Percentiles rank a stretch among this genome's conserved stretches.
These are phyloP conservation scores for Zeuzera pyrina DNA, from an alignment of 2,888 invertebrate genomes.

Conservation along the genomic window DNA sequence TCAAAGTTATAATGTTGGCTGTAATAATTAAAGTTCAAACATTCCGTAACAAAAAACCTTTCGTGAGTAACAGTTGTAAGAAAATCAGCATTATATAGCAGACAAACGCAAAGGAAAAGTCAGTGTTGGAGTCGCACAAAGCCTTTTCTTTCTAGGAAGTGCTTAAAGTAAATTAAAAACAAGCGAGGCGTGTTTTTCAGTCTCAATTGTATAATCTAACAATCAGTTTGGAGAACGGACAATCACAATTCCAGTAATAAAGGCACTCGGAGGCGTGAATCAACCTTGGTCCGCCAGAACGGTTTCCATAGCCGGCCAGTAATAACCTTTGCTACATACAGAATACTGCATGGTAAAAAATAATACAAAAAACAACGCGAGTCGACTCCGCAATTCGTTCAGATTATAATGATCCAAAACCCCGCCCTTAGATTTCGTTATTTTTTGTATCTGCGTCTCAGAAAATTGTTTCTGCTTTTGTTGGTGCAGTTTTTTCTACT, in stretches of 20 bases:
- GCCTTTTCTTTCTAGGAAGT: constrained; percentile 52
- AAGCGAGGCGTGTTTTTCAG: constrained; percentile 36
- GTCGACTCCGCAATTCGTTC: constrained; percentile 39
- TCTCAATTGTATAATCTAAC: constrained; percentile 35
- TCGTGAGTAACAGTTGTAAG: constrained; percentile 53
- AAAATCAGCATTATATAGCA: constrained; percentile 44
- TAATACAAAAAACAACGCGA: constrained; percentile 45
- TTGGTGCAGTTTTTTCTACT: not conserved
- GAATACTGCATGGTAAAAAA: constrained; percentile 47
- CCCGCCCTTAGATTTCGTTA: constrained; percentile 48
- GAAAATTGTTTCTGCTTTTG: not conserved
- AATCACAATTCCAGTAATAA: constrained; percentile 38
- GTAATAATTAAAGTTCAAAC: constrained; percentile 38
- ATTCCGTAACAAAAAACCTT: constrained; percentile 28
- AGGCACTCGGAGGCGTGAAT: constrained; percentile 32
- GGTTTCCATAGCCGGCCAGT: constrained; percentile 38
- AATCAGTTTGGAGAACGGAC: constrained; percentile 40
- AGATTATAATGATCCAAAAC: constrained; percentile 57
- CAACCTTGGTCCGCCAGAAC: constrained; percentile 60
- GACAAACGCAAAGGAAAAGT: constrained; percentile 52
- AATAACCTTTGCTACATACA: constrained; percentile 34
- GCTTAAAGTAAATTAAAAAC: constrained; percentile 46
- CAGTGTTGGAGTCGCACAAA: constrained; percentile 28
- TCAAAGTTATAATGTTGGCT: constrained; percentile 10
- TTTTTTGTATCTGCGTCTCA: constrained; percentile 40